A percentile compares a stretch with the other conserved stretches of the same genome.
Evolutionary conservation across 2,888 invertebrate genomes (phyloP).

Genomic region (Parnassius orleans): DNA sequence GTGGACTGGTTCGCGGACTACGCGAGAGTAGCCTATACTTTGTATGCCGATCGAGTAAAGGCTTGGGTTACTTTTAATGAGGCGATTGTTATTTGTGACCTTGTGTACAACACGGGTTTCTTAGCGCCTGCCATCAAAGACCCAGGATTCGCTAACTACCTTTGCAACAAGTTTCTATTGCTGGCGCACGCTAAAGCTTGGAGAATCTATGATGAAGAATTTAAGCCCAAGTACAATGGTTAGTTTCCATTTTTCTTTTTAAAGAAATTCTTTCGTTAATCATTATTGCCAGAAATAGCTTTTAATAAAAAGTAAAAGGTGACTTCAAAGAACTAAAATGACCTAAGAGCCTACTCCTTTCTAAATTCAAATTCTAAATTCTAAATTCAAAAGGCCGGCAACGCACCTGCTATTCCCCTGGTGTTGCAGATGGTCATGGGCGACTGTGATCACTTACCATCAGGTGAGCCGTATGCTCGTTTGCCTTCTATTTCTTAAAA

Average conservation of each 20-base stretch:
- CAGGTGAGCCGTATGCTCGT: no score
- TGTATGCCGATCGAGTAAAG: conserved; percentile 81
- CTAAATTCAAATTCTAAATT: no score
- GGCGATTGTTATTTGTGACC: conserved; percentile 55
- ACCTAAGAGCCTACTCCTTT: no score
- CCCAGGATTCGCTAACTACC: conserved; percentile 69
- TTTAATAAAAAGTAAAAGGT: no score
- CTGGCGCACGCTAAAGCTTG: conserved; percentile 82
- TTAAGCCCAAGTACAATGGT: conserved; percentile 67
- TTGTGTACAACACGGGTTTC: conserved; percentile 48
- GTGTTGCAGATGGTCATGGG: no score
- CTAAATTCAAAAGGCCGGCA: no score
- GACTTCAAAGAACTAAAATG: no score
- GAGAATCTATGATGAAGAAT: conserved; percentile 76
- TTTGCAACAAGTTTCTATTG: conserved; percentile 78
- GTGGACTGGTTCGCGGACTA: conserved; percentile 36
- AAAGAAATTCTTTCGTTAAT: background rate
- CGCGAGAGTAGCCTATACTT: conserved; percentile 53
- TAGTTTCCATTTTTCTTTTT: conserved; percentile 26
- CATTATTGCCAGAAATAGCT: no score
- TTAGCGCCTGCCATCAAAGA: conserved; percentile 52
- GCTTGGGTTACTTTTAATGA: conserved; percentile 83
- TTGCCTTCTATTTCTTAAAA: no score
- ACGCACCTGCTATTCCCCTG: no score
- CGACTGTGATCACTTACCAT: no score